phyloP scores from a whole-genome alignment of 2,888 invertebrate species.

The Cataglyphis altisquamis region DNA sequence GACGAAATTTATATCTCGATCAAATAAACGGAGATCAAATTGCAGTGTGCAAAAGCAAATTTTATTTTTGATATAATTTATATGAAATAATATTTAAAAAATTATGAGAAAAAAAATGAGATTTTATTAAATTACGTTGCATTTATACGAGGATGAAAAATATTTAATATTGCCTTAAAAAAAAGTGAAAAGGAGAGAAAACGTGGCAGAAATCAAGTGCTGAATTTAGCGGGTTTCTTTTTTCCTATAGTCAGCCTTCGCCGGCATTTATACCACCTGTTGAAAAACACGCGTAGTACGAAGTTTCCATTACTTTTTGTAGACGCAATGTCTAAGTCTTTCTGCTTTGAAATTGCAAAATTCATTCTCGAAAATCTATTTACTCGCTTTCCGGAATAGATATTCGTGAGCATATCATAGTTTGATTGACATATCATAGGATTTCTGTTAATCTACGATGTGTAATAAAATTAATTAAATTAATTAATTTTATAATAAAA shows the following conservation, averaged over 20 bases:
- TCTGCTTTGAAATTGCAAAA: background rate
- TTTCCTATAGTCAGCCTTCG: background rate
- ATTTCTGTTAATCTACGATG: background rate
- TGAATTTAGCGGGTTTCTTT: constrained; percentile 13
- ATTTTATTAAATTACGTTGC: background rate
- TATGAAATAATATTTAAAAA: background rate
- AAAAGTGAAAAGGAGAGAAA: too few relatives aligned
- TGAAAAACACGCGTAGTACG: constrained; percentile 47
- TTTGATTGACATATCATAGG: background rate
- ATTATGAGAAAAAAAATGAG: too few relatives aligned
- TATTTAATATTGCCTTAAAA: background rate
- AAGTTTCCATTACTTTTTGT: constrained; percentile 20
- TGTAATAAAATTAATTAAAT: too few relatives aligned
- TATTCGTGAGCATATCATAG: constrained; percentile 4
- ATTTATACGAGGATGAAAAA: background rate
- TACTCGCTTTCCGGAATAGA: background rate
- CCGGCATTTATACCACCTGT: constrained; percentile 30
- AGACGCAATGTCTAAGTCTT: constrained; percentile 1
- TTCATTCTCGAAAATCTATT: constrained; percentile 20
- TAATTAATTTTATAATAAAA: too few relatives aligned
- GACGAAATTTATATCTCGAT: background rate
- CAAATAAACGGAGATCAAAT: background rate
- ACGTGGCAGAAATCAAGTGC: background rate
- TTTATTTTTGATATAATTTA: background rate
- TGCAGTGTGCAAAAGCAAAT: background rate